Evolutionary conservation across 2,113 vertebrate genomes (phyloP), one percentile per base, ranked within the genome.

Genomic region (Salminus brasiliensis): DNA sequence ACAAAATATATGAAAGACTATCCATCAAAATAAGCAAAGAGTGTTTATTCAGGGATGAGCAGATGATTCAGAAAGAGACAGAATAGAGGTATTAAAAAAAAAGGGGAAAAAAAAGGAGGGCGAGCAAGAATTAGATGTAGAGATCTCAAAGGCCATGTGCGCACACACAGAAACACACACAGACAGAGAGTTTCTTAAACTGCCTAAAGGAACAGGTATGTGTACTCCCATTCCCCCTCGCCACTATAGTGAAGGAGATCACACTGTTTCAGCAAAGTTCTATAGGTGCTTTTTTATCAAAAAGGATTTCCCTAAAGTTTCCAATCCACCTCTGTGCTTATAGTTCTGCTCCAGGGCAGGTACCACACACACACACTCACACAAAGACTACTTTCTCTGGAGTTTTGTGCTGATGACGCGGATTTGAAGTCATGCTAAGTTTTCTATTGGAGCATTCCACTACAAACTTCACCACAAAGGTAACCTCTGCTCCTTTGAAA

Each of bases 371-470:
- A 89, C 86, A 86, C 63, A 80, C 67, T 25, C 63, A 77, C 72
- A 32, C 57, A 45, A 57, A 73, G 43, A 36, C 45, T 21, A 74
- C 39, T 57, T 52, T 45, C 52, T 53, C 45, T 89, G 87, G 79
- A 91, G 91, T 89, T 90, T 90, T 89, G 84, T 89, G 91, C 89
- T 90, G 90, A 92, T 91, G 91, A 90, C 84, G 89, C 91, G 91
- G 79, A 89, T 90, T 69, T 91, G n/a, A n/a, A n/a, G n/a, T n/a
- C n/a, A n/a, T n/a, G n/a, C n/a, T n/a, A 89, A 88, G 13, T 65
- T 60, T 65, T 36, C n/a, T 39, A n/a, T 66, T 66, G 62, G 18
- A 34, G 23, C 9, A 3, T 23, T 66, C 3, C 62, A 23, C 32
- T 36, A 36, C 15, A 39, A 76, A 66, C 15, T 66, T 39, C 62